Evolutionary conservation across 2,888 invertebrate species (phyloP).

Genomic region (Drosophila affinis): DNA sequence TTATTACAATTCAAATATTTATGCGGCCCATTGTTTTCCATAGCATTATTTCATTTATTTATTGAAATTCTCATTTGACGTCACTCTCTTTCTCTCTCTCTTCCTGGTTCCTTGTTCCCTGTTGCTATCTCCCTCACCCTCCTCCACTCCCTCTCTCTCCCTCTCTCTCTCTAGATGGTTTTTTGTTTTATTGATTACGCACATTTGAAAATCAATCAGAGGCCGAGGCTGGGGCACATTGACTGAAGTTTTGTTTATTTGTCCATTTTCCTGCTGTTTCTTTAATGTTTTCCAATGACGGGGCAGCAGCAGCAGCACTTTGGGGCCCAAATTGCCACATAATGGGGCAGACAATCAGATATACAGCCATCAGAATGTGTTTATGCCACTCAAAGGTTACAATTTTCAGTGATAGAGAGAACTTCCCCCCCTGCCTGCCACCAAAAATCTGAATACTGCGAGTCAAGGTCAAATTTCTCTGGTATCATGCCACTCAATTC

Average conservation of each 20-base stretch:
- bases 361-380: too few relatives aligned
- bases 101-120: not conserved
- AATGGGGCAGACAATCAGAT: not conserved
- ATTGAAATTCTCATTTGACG: constrained; percentile 57
- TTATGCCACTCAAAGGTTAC: too few relatives aligned
- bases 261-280: constrained; percentile 39
- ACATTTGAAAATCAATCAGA: constrained; percentile 64
- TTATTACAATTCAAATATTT: constrained; percentile 40
- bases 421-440: too few relatives aligned
- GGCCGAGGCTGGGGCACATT: constrained; percentile 38
- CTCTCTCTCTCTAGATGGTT: constrained; percentile 6
- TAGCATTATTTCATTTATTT: constrained; percentile 54
- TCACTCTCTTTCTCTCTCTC: constrained; percentile 13
- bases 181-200: constrained; percentile 71
- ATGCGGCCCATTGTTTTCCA: constrained; percentile 35
- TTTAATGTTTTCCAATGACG: constrained; percentile 16
- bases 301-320: constrained; percentile 18
- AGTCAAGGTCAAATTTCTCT: not conserved
- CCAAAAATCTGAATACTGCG: not conserved
- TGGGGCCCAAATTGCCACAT: constrained; percentile 21
- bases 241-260: constrained; percentile 77
- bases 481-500: not conserved
- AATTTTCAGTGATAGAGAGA: too few relatives aligned
- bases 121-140: not conserved
- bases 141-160: not conserved